Evolutionary conservation across 1,140 invertebrate species (phyloP), one percentile per base, ranked within the genome.

Genomic region (Daktulosphaira vitifoliae): DNA sequence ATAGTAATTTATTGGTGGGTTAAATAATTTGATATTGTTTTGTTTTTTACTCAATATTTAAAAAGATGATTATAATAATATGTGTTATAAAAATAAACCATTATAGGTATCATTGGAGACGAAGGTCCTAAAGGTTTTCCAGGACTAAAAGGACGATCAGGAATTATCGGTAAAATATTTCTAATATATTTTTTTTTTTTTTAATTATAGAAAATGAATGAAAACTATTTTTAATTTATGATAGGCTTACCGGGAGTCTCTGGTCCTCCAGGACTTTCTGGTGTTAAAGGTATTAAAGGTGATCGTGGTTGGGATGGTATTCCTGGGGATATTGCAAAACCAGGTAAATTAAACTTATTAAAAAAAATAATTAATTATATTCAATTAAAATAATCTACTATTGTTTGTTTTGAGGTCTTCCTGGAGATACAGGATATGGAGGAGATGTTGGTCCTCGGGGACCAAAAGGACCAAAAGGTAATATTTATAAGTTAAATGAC

Each of bases 251-350:
- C 39, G 2, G 65, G 65, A 3, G 25, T 25, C 5, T 2, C 11
- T 6, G 67, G 67, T 23, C 15, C 20, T 8, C 16, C 38, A 6
- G 77, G 76, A 66, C 68, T 29, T 59, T 67, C 65, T n/a, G 67
- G 54, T 13, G 76, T 79, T 2, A 71, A 77, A 4, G 85, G 86
- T 9, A 77, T 78, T 2, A 82, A 85, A 72, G 86, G 86, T 18
- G 46, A 68, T 22, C n/a, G 8, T 18, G 69, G 68, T 48, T 64
- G 53, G 33, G 50, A 66, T 37, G 69, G 69, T 49, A 54, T 67
- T 42, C 68, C 69, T 26, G 70, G 69, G 37, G 66, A 69, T 44
- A 66, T 69, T 8, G 76, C 77, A 66, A 68, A 70, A 38, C 71
- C 73, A 56, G 78, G 78, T 64, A 68, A n/a, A n/a, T 68, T 33